Conservation (phyloP, 30 jellyfish, hydroid and myxozoan species). For the Calvadosia cruxmelitensis region DNA sequence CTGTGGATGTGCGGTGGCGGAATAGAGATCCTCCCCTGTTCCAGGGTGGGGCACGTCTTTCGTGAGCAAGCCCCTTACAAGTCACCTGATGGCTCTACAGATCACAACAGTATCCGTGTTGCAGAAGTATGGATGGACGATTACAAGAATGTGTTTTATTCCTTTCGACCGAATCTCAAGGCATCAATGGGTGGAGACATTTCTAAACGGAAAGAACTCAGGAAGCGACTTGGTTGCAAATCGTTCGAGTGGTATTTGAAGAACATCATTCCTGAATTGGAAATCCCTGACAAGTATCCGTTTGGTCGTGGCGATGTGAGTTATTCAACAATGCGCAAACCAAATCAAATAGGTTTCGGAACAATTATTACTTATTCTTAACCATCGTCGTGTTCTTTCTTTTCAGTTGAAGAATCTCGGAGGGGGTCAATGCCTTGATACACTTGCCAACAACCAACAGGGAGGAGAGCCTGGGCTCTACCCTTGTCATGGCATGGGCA, state of each 20-base stretch:
- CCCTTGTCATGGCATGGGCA: conserved; percentile 93
- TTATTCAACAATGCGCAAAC: too few relatives aligned
- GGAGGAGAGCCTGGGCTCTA: conserved; percentile 94
- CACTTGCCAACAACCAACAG: conserved; percentile 77
- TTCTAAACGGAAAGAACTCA: conserved; percentile 44
- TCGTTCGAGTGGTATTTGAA: conserved; percentile 92
- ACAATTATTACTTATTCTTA: too few relatives aligned
- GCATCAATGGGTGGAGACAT: conserved; percentile 94
- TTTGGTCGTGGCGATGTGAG: conserved; percentile 94
- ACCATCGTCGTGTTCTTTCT: too few relatives aligned
- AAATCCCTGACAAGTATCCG: conserved; percentile 85
- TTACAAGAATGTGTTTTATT: conserved; percentile 78
- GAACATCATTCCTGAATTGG: conserved; percentile 84
- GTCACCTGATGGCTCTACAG: conserved; percentile 89
- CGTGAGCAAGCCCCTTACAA: conserved; percentile 95
- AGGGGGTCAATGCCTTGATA: conserved; percentile 56
- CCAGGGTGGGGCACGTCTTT: conserved; percentile 98
- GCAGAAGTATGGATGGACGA: conserved; percentile 99
- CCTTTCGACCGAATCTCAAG: conserved; percentile 82
- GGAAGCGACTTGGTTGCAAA: conserved; percentile 67
- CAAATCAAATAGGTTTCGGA: too few relatives aligned
- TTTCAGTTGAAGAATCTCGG: conserved; percentile 65
- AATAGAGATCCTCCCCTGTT: conserved; percentile 88
- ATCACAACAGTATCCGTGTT: conserved; percentile 91
- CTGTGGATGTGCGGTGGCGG: conserved; percentile 99